phyloP scores from a whole-genome alignment of 92 coral and sea anemone genomes.

The Desmophyllum pertusum region DNA sequence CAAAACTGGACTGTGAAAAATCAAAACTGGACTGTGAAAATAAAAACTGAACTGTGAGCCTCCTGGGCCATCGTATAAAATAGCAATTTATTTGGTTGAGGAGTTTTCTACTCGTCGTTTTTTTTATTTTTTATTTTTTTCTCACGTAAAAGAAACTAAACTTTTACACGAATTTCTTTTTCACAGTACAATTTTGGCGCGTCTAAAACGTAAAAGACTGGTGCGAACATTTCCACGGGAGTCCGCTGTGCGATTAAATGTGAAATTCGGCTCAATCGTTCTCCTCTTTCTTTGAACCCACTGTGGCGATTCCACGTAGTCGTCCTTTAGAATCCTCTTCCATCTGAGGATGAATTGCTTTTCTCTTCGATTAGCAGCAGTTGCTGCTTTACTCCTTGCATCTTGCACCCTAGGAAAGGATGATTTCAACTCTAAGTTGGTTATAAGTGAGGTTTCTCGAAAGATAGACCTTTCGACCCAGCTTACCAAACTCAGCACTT shows the following conservation, averaged over 20 bases:
- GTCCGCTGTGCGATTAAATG: constrained; percentile 18
- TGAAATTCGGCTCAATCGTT: constrained; percentile 43
- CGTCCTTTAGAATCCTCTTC: constrained; percentile 80
- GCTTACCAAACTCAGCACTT: constrained; percentile 80
- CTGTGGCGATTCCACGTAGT: constrained; percentile 94
- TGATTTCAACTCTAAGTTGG: constrained; percentile 75
- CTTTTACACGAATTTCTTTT: too few species aligned
- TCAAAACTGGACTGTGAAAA: too few species aligned
- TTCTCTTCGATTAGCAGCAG: constrained; percentile 58
- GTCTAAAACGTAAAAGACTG: not conserved
- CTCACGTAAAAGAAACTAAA: too few species aligned
- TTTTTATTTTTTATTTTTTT: too few species aligned
- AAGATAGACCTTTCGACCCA: constrained; percentile 95
- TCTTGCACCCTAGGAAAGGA: constrained; percentile 63
- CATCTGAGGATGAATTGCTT: constrained; percentile 93
- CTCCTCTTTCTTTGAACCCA: constrained; percentile 69
- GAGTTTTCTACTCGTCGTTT: too few species aligned
- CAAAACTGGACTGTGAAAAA: too few species aligned
- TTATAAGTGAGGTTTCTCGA: constrained; percentile 85
- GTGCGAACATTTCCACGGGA: not conserved
- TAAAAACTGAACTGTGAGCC: too few species aligned
- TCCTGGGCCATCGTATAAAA: too few species aligned
- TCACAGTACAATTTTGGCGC: too few species aligned
- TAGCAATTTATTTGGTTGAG: too few species aligned
- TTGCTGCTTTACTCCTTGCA: constrained; percentile 74